Evolutionary conservation across 2,113 vertebrate genomes (phyloP), one percentile per base, ranked within the genome.

Genomic region (Paradisaea rubra): DNA sequence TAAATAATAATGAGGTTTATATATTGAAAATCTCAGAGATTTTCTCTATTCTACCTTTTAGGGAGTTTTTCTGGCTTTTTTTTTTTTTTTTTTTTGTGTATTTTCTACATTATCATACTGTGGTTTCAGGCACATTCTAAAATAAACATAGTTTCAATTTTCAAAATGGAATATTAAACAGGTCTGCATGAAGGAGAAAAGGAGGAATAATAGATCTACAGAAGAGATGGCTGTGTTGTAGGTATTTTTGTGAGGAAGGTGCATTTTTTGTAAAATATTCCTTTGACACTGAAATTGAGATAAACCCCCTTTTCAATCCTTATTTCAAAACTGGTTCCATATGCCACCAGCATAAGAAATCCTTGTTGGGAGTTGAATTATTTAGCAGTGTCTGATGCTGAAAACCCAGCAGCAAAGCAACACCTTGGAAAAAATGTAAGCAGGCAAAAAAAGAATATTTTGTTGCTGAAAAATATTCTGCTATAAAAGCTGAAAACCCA

Each of bases 341-440:
- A 81, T 93, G 93, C 95, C 80, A 91, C 59, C 47, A 83, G 88
- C 44, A 14, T 88, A 81, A 91, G 68, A 90, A 94, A 69, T 88
- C 72, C 72, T 93, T 78, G 88, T 60, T 65, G 69, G 60, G 82
- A 81, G 86, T 71, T 97, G 93, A 97, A 97, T 97, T 96, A 95
- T 94, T 97, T 91, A 96, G 78, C 72, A 93, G 85, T 88, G 95
- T 88, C 53, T 94, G 88, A 88, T 90, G 49, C 85, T 94, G 92
- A 86, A 94, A 95, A 88, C 52, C 56, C 68, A 91, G 49, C 76
- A 95, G 93, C 88, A 90, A 90, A 95, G 88, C 68, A 93, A 70
- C 81, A 88, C 76, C 85, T 89, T 74, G 64, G 39, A 68, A 89
- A 89, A 94, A 81, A 91, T 63, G 13, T 81, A 91, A 93, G 64